A percentile compares a stretch with the other conserved stretches of the same genome.
Evolutionary conservation across 53 echinoderm and acorn worm genomes (phyloP).

Genomic region (Mesocentrotus franciscanus): DNA sequence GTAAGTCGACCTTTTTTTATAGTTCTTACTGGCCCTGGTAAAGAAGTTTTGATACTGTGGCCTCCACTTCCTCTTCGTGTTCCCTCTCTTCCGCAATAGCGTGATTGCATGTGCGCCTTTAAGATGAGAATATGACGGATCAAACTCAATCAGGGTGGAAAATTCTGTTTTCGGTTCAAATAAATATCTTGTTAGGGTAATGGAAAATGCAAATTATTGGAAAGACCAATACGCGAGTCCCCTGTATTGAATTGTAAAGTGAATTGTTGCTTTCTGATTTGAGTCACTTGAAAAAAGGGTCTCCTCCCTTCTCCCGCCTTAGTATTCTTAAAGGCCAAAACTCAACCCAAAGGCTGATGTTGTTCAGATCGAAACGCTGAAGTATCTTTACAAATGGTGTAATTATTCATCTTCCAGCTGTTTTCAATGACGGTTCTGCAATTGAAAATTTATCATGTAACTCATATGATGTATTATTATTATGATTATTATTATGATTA

Average conservation of each 20-base stretch:
- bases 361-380: no score
- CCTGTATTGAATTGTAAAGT: constrained; percentile 10
- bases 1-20: no score
- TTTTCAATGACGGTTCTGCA: no score
- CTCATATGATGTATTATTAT: no score
- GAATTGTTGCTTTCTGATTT: neutral
- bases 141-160: constrained; percentile 17
- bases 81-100: neutral
- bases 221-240: neutral
- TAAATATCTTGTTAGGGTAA: constrained; percentile 51
- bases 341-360: neutral
- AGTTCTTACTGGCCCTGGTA: no score
- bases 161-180: constrained; percentile 23
- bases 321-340: neutral
- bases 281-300: neutral
- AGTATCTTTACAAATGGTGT: no score
- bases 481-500: no score
- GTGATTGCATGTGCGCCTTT: neutral
- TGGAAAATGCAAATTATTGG: constrained; percentile 31
- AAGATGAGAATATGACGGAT: constrained; percentile 21
- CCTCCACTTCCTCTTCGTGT: no score
- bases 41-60: no score
- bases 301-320: constrained; percentile 21
- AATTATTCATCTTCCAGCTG: no score
- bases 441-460: no score